Conservation (phyloP, 2,797 vertebrate species). For the Eidolon dupreanum region DNA sequence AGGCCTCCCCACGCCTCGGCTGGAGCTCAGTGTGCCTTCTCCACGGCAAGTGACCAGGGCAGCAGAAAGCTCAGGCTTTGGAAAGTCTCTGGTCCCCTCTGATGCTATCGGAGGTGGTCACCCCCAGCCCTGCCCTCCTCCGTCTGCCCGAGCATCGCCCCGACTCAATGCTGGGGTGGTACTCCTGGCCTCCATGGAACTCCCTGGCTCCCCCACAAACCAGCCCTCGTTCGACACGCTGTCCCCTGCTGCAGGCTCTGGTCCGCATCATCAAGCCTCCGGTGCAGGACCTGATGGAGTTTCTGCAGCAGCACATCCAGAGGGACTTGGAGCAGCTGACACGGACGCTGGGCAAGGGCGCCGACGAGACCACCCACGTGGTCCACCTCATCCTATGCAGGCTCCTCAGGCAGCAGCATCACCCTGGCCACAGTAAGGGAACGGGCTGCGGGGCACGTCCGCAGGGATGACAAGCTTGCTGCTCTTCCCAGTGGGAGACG, state of each 20-base stretch:
- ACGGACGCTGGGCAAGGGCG: conserved; percentile 89
- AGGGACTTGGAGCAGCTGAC: conserved; percentile 90
- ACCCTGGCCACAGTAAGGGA: conserved; percentile 85
- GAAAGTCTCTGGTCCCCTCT: no score
- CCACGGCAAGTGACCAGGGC: no score
- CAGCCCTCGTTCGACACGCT: not conserved
- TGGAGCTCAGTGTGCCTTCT: not conserved
- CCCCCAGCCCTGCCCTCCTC: no score
- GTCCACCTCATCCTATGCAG: conserved; percentile 89
- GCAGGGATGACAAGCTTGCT: accelerated
- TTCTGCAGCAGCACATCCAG: conserved; percentile 89
- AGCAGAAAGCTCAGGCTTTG: no score
- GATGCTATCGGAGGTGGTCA: no score
- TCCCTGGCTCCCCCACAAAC: accelerated
- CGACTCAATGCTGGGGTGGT: not conserved
- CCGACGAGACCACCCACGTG: conserved; percentile 88
- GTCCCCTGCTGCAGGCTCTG: conserved; percentile 76
- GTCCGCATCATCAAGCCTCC: conserved; percentile 88
- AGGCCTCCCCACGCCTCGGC: not conserved
- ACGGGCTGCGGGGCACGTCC: accelerated
- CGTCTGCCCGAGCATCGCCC: no score
- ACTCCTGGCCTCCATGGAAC: no score
- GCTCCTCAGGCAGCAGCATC: conserved; percentile 81
- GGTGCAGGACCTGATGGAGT: conserved; percentile 81
- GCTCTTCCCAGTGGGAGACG: not conserved